Percentiles rank a stretch among this genome's conserved stretches.
These are phyloP conservation scores for Acanthurus leucopareius DNA, from an alignment of 2,797 vertebrate genomes.

Conservation along the genomic window DNA sequence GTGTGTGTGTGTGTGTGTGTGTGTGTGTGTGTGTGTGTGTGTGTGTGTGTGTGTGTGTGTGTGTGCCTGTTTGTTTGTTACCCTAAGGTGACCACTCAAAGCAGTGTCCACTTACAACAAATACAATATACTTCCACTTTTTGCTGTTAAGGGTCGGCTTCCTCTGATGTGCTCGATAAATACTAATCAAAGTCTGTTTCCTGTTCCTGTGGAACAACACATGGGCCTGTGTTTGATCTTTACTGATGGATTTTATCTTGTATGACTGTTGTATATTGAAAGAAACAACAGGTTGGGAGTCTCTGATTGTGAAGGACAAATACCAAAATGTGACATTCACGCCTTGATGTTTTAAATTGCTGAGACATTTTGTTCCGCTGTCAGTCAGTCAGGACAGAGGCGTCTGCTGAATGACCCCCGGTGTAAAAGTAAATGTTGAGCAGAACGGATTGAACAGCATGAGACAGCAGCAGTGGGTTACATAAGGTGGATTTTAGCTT, in stretches of 20 bases:
- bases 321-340: constrained; percentile 11
- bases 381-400: neutral
- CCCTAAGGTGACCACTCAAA: too few relatives aligned
- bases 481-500: constrained; percentile 57
- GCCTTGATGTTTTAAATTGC: neutral
- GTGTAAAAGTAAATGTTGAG: constrained; percentile 50
- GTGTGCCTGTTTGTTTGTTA: too few relatives aligned
- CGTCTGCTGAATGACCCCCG: constrained; percentile 14
- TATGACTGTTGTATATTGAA: neutral
- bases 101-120: too few relatives aligned
- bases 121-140: neutral
- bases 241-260: neutral
- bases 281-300: neutral
- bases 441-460: constrained; percentile 31
- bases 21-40: too few relatives aligned
- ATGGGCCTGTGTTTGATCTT: neutral
- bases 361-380: neutral
- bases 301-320: neutral
- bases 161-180: neutral
- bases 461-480: constrained; percentile 49
- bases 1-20: too few relatives aligned
- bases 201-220: neutral
- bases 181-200: neutral
- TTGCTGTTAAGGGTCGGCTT: neutral
- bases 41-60: too few relatives aligned